Conservation (phyloP, 2,888 invertebrate species). For the Caenorhabditis becei region DNA sequence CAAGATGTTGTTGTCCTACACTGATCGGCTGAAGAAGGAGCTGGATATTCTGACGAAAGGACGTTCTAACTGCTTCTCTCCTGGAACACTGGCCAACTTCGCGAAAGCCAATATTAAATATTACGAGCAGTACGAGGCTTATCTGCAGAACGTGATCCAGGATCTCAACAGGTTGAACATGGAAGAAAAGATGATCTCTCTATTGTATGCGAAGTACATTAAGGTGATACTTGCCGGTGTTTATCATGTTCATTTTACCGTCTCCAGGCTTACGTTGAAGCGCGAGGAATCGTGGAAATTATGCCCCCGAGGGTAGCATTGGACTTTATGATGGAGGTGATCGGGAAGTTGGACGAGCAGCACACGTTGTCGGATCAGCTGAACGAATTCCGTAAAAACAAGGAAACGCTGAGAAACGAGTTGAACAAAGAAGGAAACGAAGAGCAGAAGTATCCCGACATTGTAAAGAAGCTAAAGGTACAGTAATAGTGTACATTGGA, state of each 20-base stretch:
- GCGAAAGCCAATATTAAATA: constrained; percentile 1
- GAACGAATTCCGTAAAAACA: constrained; percentile 11
- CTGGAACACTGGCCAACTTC: background rate
- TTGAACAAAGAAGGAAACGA: background rate
- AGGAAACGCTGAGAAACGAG: constrained; percentile 7
- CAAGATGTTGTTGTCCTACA: background rate
- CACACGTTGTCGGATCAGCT: constrained; percentile 20
- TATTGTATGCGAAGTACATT: constrained; percentile 30
- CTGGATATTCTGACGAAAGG: constrained; percentile 27
- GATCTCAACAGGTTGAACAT: constrained; percentile 47
- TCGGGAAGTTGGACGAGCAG: constrained; percentile 1
- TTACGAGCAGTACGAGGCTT: constrained; percentile 25
- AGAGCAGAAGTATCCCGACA: constrained; percentile 30
- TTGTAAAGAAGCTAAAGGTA: constrained; percentile 22
- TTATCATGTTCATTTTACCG: background rate
- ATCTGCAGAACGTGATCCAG: constrained; percentile 28
- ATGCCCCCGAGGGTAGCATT: constrained; percentile 50
- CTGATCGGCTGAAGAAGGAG: constrained; percentile 19
- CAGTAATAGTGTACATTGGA: no score
- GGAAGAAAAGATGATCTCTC: constrained; percentile 30
- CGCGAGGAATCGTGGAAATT: constrained; percentile 50
- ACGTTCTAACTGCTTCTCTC: constrained; percentile 11
- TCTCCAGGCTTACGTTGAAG: constrained; percentile 40
- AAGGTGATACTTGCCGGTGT: constrained; percentile 1
- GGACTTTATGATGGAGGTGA: constrained; percentile 15